These are phyloP conservation scores for Rhopalosiphum nymphaeae DNA, from an alignment of 2,888 invertebrate species.

Conservation along the genomic window DNA sequence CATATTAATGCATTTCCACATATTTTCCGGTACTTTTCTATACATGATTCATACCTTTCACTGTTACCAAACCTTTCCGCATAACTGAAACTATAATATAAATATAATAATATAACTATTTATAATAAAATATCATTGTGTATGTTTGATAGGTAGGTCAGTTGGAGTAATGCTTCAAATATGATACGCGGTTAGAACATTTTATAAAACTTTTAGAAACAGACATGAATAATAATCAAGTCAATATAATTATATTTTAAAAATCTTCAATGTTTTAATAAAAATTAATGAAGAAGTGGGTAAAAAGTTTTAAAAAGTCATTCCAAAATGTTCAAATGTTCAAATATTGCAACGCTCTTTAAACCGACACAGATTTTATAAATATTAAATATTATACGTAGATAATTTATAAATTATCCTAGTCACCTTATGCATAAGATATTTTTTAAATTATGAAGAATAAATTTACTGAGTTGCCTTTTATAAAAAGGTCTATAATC, in stretches of 20 bases:
- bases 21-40: neutral
- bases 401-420: neutral
- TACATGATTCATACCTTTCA: neutral
- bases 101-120: neutral
- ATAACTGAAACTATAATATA: neutral
- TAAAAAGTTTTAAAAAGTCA: neutral
- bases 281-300: neutral
- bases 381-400: neutral
- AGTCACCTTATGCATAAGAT: neutral
- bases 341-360: neutral
- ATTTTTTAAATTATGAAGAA: neutral
- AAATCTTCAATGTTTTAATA: neutral
- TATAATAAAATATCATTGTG: neutral
- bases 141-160: neutral
- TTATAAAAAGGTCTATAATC: too few species aligned
- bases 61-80: neutral
- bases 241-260: neutral
- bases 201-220: conserved; percentile 79
- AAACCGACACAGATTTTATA: neutral
- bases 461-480: neutral
- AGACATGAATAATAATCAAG: neutral
- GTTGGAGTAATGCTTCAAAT: neutral
- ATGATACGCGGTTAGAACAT: neutral
- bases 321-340: neutral
- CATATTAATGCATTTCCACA: neutral